Base-by-base conservation (phyloP, 2,797 vertebrate species). In the Acipenser transmontanus region DNA sequence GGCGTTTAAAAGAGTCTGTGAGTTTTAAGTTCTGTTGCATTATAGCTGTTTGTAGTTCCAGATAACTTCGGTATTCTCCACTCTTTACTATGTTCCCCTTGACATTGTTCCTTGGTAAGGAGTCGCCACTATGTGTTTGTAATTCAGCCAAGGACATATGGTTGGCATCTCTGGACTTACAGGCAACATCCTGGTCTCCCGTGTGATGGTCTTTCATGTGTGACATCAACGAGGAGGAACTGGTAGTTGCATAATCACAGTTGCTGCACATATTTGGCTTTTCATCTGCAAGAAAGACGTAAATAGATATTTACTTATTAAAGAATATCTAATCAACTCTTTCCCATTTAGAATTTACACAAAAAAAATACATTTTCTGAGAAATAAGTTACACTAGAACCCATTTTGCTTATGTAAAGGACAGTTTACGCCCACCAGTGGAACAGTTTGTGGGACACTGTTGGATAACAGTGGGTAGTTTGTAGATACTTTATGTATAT, bases 161-260 rank as follows among this genome's bases (percentile, higher is more conserved):
- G 34, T 34, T 34, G 67, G 47, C 59, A 74, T 87, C 34, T 83
- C 71, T 88, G 50, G 61, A 77, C 34, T 34, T 34, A 34, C 2
- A 34, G 34, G 34, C 0, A 0, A 12, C 67, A 71, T 0, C 1
- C 47, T 49, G 63, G 68, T 78, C 75, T 1, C 66, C 71, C 1
- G 62, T 56, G 0, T 13, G 69, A 20, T 85, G 82, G 56, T 85
- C 85, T 76, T 82, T 87, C 65, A 90, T 74, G 1, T 91, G 89
- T 68, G 85, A 76, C 17, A 86, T 78, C 66, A 78, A 78, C 48
- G 82, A 66, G 0, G 85, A 78, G 0, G 75, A 76, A 59, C 89
- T 84, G 6, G 85, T 78, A 63, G 82, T 79, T 0, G 88, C 80
- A 67, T 91, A 93, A 80, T 81, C 87, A 83, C 89, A 88, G 69